Evolutionary conservation across 2,888 invertebrate genomes (phyloP).

Genomic region (Apotomis capreana): DNA sequence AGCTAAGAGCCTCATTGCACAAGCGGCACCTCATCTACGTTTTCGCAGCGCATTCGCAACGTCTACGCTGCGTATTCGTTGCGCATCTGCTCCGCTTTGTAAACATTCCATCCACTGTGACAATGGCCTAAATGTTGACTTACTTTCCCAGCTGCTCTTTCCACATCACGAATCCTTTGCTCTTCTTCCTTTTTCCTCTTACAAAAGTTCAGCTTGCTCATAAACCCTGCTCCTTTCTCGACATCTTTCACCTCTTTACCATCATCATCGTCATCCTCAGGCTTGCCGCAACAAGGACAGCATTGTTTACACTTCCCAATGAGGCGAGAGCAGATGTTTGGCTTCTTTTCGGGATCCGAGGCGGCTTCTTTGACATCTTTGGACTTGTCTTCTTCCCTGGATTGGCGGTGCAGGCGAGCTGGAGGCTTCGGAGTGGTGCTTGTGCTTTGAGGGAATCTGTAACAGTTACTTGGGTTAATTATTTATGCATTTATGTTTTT

Average conservation of each 20-base stretch:
- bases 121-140: slow-evolving; percentile 44
- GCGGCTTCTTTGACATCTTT: slow-evolving; percentile 57
- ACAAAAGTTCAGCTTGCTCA: slow-evolving; percentile 69
- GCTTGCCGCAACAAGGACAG: slow-evolving; percentile 77
- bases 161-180: slow-evolving; percentile 63
- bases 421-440: slow-evolving; percentile 78
- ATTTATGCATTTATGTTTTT: too few relatives aligned
- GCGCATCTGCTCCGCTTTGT: too few relatives aligned
- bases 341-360: slow-evolving; percentile 53
- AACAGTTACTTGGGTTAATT: neutral
- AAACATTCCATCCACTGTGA: too few relatives aligned
- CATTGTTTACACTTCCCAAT: slow-evolving; percentile 76
- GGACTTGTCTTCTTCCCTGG: slow-evolving; percentile 50
- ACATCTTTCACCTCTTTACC: slow-evolving; percentile 48
- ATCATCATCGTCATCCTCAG: slow-evolving; percentile 58
- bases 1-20: too few relatives aligned
- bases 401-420: slow-evolving; percentile 61
- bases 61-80: too few relatives aligned
- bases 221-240: slow-evolving; percentile 57
- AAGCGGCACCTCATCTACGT: too few relatives aligned
- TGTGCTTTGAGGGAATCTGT: slow-evolving; percentile 78
- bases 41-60: too few relatives aligned
- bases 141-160: slow-evolving; percentile 75
- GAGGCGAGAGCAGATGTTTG: slow-evolving; percentile 69
- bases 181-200: slow-evolving; percentile 70